Conservation (phyloP, 2,113 vertebrate species). For the Hippocampus guttulatus region DNA sequence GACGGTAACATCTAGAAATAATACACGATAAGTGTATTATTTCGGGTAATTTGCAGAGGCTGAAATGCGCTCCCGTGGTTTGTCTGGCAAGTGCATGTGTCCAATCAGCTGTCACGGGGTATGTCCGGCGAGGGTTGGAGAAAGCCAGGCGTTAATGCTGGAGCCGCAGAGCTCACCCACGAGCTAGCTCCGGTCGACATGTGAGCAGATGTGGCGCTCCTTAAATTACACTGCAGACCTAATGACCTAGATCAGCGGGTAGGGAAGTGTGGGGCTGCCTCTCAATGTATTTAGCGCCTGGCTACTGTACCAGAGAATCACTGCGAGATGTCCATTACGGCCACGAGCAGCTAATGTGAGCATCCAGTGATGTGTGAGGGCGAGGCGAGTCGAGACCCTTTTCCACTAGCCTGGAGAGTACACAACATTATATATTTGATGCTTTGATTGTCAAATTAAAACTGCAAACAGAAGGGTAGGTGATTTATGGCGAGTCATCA, state of each 20-base stretch:
- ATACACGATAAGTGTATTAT: too few relatives aligned
- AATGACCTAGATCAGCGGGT: conserved; percentile 68
- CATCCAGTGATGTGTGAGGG: not conserved
- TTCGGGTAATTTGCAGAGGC: not conserved
- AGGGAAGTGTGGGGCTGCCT: conserved; percentile 35
- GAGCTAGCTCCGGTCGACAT: conserved; percentile 43
- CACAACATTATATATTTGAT: not conserved
- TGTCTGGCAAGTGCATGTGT: conserved; percentile 7
- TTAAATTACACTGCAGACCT: conserved; percentile 67
- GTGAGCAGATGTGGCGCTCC: conserved; percentile 66
- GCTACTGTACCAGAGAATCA: conserved; percentile 4
- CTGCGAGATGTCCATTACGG: not conserved
- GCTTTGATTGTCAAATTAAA: conserved; percentile 2
- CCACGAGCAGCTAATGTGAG: not conserved
- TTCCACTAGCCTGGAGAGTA: not conserved
- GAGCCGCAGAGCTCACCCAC: conserved; percentile 34
- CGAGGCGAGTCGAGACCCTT: not conserved
- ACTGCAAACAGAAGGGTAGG: not conserved
- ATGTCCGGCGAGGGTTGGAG: conserved; percentile 20
- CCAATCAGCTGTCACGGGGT: conserved; percentile 48
- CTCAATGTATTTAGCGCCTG: conserved; percentile 43
- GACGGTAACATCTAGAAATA: not conserved
- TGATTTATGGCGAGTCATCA: not conserved
- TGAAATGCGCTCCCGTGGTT: not conserved
- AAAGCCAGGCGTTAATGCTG: conserved; percentile 46